Percentiles rank a stretch among this genome's conserved stretches.
Conservation (phyloP, 1,140 invertebrate species). For the Matsumurasca onukii region DNA sequence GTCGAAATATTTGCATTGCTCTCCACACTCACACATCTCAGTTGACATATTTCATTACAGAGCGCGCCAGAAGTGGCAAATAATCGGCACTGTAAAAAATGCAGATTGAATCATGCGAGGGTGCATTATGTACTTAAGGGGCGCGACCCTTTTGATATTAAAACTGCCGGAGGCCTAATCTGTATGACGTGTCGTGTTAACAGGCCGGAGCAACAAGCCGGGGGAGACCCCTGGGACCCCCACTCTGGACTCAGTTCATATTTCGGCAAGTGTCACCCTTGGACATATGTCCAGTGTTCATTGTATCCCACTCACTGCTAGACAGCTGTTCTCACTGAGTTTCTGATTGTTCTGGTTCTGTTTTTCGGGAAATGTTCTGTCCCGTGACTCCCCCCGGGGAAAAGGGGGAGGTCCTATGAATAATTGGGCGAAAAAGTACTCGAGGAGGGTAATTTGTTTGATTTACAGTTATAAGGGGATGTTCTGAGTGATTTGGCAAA, state of each 20-base stretch:
- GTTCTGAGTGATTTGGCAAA: too few species aligned
- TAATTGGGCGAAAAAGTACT: too few species aligned
- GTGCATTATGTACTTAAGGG: conserved; percentile 26
- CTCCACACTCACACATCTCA: neutral
- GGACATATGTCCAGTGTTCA: neutral
- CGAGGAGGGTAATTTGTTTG: too few species aligned
- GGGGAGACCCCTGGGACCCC: neutral
- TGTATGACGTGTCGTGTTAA: conserved; percentile 12
- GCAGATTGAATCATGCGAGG: conserved; percentile 19
- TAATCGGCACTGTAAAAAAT: conserved; percentile 19
- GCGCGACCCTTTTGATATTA: conserved; percentile 25
- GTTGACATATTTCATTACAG: conserved; percentile 26
- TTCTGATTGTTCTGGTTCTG: too few species aligned
- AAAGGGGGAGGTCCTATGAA: too few species aligned
- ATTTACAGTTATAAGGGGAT: too few species aligned
- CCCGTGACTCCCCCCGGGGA: too few species aligned
- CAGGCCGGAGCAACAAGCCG: conserved; percentile 19
- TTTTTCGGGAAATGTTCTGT: too few species aligned
- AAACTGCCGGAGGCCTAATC: conserved; percentile 19
- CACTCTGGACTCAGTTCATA: neutral
- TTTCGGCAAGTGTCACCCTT: conserved; percentile 14
- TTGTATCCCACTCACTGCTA: neutral
- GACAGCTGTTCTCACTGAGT: too few species aligned
- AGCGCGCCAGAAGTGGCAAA: neutral
- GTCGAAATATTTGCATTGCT: conserved; percentile 21